A percentile compares a stretch with the other conserved stretches of the same genome.
phyloP scores from a whole-genome alignment of 2,888 invertebrate genomes.

The Melitaea athalia region DNA sequence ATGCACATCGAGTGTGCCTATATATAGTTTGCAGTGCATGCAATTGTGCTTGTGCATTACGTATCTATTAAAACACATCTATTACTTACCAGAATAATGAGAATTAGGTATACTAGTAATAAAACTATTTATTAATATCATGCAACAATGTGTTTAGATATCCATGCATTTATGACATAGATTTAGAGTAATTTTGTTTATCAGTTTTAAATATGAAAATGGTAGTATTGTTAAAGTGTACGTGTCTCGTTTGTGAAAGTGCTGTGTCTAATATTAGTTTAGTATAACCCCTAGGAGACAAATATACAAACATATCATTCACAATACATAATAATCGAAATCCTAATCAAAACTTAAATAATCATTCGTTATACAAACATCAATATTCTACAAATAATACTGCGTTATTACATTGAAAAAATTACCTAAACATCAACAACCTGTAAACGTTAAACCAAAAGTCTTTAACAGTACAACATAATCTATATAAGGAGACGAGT shows the following conservation, averaged over 20 bases:
- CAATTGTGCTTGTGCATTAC: slow-evolving; percentile 64
- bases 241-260: slow-evolving; percentile 65
- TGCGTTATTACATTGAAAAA: slow-evolving; percentile 60
- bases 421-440: slow-evolving; percentile 79
- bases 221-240: slow-evolving; percentile 67
- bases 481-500: slow-evolving; percentile 54
- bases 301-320: slow-evolving; percentile 55
- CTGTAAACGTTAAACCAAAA: slow-evolving; percentile 76
- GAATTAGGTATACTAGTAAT: slow-evolving; percentile 32
- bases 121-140: slow-evolving; percentile 35
- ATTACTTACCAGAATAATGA: slow-evolving; percentile 40
- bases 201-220: slow-evolving; percentile 46
- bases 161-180: slow-evolving; percentile 42
- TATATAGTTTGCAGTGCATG: slow-evolving; percentile 60
- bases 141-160: slow-evolving; percentile 38
- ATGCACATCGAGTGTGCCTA: slow-evolving; percentile 56
- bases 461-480: slow-evolving; percentile 69
- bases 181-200: slow-evolving; percentile 41
- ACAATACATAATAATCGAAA: slow-evolving; percentile 46
- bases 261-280: slow-evolving; percentile 56
- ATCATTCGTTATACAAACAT: slow-evolving; percentile 41
- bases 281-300: slow-evolving; percentile 36
- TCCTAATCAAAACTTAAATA: slow-evolving; percentile 26
- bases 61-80: slow-evolving; percentile 35
- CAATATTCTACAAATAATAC: slow-evolving; percentile 38